Base-by-base conservation (phyloP, 2,797 vertebrate species). In the Mormyrus proboscirostris region DNA sequence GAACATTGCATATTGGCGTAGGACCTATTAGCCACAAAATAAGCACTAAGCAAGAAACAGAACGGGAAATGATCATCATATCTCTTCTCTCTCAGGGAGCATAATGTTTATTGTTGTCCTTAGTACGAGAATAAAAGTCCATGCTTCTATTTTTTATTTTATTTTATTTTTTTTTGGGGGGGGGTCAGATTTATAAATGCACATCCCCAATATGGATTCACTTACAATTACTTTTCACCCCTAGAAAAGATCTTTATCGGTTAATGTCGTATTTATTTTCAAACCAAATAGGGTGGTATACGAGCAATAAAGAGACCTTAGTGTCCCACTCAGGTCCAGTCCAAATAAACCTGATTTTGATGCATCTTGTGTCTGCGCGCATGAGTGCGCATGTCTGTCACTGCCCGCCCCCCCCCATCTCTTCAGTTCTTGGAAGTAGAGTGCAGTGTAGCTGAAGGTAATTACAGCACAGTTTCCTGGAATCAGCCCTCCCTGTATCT, bases 401-500 rank as follows among this genome's bases (percentile, higher is more conserved):
- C 47, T 38, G 5, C 14, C 79, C 41, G n/a, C n/a, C 19, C 33
- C 33, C 76, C 25, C 14, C 59, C 57, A 41, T 14, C 76, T 57
- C 33, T 44, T 57, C 4, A 62, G 49, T 89, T 89, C 89, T 89
- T 76, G 89, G 89, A 89, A 89, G 62, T 55, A n/a, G 89, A 89
- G 92, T 92, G 93, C 94, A 95, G 92, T 95, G 95, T 73, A 95
- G 95, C 95, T 95, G 95, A 95, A 95, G 95, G 95, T 96, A 96
- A 97, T 97, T 96, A 96, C 94, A 62, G 88, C 93, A 93, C 95
- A 95, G 95, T 96, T 97, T 96, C 96, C 96, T 93, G 94, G 96
- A 97, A 96, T 92, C 94, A 94, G 94, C 93, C 94, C 95, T 96
- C 95, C 94, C 93, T 90, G 94, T 95, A 95, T 92, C 93, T 92